Conservation (phyloP, 37 sponge, comb jelly and placozoan genomes). For the Dysidea cf. avara region DNA sequence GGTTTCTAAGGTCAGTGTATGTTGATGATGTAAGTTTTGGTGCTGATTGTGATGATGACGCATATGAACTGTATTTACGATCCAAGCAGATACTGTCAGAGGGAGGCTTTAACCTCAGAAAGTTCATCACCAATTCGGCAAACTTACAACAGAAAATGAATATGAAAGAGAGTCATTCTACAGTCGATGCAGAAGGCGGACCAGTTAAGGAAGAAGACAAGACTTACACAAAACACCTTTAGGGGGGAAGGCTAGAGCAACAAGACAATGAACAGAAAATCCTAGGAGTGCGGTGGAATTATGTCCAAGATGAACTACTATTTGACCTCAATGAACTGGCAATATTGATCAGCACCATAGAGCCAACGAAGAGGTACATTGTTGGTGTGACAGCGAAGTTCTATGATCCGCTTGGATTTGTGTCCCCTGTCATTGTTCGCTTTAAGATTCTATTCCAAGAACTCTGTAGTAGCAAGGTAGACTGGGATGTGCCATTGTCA, state of each 20-base stretch:
- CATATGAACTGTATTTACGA: conserved; percentile 11
- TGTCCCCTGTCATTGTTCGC: too few relatives aligned
- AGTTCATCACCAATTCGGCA: conserved; percentile 14
- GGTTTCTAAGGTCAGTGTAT: conserved; percentile 14
- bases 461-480: too few relatives aligned
- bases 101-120: conserved; percentile 5
- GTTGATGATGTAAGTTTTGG: conserved; percentile 12
- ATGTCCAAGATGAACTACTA: too few relatives aligned
- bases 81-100: background rate
- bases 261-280: too few relatives aligned
- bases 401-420: too few relatives aligned
- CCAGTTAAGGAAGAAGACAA: background rate
- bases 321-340: too few relatives aligned
- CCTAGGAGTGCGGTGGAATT: too few relatives aligned
- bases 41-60: background rate
- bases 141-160: conserved; percentile 18
- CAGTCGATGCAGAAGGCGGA: too few relatives aligned
- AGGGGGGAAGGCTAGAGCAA: too few relatives aligned
- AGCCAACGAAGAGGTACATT: background rate
- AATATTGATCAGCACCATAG: background rate
- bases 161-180: background rate
- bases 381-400: background rate
- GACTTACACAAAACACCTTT: background rate
- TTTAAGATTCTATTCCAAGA: too few relatives aligned
- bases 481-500: too few relatives aligned